Evolutionary conservation across 2,113 vertebrate genomes (phyloP).

Genomic region (Drymodes brunneopygia): DNA sequence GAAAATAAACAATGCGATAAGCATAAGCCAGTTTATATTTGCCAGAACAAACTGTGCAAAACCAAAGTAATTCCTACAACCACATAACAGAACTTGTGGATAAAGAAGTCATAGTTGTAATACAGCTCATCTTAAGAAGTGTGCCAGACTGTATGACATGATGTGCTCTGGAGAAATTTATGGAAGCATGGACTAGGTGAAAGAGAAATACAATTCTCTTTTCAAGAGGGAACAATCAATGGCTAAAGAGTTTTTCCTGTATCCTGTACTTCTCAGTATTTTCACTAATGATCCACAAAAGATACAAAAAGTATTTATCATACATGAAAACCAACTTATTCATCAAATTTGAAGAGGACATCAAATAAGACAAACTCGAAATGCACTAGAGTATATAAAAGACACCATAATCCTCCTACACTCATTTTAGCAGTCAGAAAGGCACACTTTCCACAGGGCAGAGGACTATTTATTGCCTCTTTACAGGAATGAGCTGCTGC

Average conservation of each 20-base stretch:
- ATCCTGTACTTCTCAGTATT: background rate
- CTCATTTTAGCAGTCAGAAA: background rate
- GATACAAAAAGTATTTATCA: background rate
- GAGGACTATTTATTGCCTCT: background rate
- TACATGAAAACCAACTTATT: background rate
- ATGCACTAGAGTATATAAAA: background rate
- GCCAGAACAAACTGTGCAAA: conserved; percentile 58
- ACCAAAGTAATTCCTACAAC: conserved; percentile 9
- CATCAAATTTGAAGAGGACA: background rate
- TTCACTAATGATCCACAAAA: background rate
- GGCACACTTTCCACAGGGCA: background rate
- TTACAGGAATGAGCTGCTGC: background rate
- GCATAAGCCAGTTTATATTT: conserved; percentile 12
- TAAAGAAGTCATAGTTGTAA: conserved; percentile 20
- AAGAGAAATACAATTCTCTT: background rate
- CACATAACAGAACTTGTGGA: conserved; percentile 12
- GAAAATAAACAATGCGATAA: conserved; percentile 45
- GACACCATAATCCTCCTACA: background rate
- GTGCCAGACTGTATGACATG: background rate
- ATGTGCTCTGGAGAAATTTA: background rate
- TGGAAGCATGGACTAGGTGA: background rate
- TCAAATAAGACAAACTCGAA: background rate
- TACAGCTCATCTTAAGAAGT: background rate
- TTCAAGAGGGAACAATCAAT: background rate
- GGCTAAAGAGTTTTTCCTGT: background rate